Evolutionary conservation across 2,797 vertebrate genomes (phyloP), one percentile per base, ranked within the genome.

Genomic region (Poecilia picta): DNA sequence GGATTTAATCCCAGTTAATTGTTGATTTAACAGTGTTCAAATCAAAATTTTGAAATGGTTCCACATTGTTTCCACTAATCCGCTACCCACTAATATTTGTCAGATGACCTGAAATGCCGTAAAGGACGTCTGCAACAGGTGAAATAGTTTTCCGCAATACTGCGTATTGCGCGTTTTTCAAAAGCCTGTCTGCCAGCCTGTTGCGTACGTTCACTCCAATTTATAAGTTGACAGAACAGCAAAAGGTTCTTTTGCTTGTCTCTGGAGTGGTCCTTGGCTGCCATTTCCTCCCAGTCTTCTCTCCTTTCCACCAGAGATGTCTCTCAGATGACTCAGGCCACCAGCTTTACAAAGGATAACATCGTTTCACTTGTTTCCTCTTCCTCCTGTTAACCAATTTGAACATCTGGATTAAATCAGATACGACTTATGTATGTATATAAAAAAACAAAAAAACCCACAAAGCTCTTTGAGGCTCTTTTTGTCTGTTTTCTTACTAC

Each of bases 301-400:
- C 25, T 66, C 33, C 41, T 79, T 62, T 31, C 53, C 49, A 31
- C 46, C 68, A 45, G 43, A 80, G 23, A 31, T 33, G 36, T 74
- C 15, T 25, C 39, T 68, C 51, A 59, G 59, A 66, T 4, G 36
- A 43, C 66, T 76, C 55, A 75, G 55, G 31, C 53, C 28, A 23
- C 75, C 72, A 71, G 76, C 72, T 45, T 53, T 13, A 43, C 57
- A 6, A 70, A 70, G 41, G 39, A 45, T 70, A 45, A 45, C 55
- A 55, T 51, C 31, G 53, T 66, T 66, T 66, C 20, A 28, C 16
- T 66, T 47, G 15, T 57, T 76, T 72, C 31, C 39, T 46, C 33
- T 73, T 39, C 33, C 25, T 49, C 43, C 64, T 39, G 47, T 71
- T 74, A 41, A 23, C 18, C 55, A 31, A 71, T 46, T 70, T 75